Conservation (phyloP, 2,888 invertebrate genomes). For the Meteorus cinctellus region DNA sequence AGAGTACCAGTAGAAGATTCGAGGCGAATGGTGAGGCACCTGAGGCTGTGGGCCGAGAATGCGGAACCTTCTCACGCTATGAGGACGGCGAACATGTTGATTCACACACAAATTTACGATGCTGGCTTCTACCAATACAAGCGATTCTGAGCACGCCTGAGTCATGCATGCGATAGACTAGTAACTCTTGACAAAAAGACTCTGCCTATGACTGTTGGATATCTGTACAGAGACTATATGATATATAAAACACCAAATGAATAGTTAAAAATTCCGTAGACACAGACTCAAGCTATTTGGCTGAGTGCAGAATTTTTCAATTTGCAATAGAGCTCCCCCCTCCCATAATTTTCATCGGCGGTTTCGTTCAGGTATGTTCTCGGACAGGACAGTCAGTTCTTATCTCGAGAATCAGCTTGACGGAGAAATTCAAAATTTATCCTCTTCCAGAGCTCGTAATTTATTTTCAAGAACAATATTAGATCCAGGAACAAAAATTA, state of each 20-base stretch:
- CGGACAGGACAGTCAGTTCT: too few species aligned
- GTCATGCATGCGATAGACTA: constrained; percentile 8
- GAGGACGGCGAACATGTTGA: constrained; percentile 51
- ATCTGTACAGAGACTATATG: neutral
- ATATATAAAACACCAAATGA: neutral
- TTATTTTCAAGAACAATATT: too few species aligned
- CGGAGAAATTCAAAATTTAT: too few species aligned
- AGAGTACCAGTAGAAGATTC: constrained; percentile 44
- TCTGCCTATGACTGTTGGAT: constrained; percentile 42
- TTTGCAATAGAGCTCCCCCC: too few species aligned
- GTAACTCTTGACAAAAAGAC: constrained; percentile 33
- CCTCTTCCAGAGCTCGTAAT: too few species aligned
- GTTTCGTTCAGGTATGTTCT: too few species aligned
- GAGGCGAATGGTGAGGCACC: constrained; percentile 60
- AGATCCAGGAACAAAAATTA: too few species aligned
- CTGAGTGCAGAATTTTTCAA: too few species aligned
- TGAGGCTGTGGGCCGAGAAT: constrained; percentile 72
- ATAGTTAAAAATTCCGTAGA: too few species aligned
- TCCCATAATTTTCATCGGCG: too few species aligned
- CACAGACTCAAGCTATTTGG: too few species aligned
- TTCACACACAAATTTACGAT: constrained; percentile 59
- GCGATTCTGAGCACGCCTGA: constrained; percentile 6
- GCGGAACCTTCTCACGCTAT: constrained; percentile 64
- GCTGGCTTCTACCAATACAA: constrained; percentile 31
- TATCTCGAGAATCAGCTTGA: too few species aligned